Evolutionary conservation across 2,797 vertebrate genomes (phyloP), one percentile per base, ranked within the genome.

Genomic region (Silurus aristotelis): DNA sequence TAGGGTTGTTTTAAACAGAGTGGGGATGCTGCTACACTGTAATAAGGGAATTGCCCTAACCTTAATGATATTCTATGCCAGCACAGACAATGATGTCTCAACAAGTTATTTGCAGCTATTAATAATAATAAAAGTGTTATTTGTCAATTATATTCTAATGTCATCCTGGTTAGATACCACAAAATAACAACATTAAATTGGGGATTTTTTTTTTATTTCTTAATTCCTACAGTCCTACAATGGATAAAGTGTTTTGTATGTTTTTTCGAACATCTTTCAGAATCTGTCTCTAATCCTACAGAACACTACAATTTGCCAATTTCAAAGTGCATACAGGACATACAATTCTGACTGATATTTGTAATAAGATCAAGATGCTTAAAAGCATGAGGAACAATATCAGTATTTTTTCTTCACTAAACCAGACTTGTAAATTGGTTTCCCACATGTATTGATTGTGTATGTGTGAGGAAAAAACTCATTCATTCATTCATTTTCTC

Each of bases 321-420:
- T 80, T 71, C 1, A 56, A 52, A 43, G 46, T 5, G 17, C 1
- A 75, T 46, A 38, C 46, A 73, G 82, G 25, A 72, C 20, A n/a
- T 27, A 15, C 52, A 78, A 82, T 84, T 77, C 66, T 66, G 17
- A 46, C 67, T 52, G 46, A 87, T 80, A 58, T 87, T 83, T 86
- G 71, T 68, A 56, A 86, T 76, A 27, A 58, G 75, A 84, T 87
- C 75, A 83, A 88, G 58, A 85, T 83, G 64, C 80, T 80, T 83
- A 83, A 87, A 87, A 68, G 80, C 82, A 82, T 73, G 72, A 89
- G 22, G 86, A 67, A 84, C 48, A 78, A 38, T 55, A 85, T 86
- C 61, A 79, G 73, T 52, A 58, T 70, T 83, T 82, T 75, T 77
- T 25, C 75, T 71, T 78, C 68, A 86, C 38, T 75, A 58, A 64